Conservation (phyloP, 2,888 invertebrate species). For the Heterodera filipjevi region DNA sequence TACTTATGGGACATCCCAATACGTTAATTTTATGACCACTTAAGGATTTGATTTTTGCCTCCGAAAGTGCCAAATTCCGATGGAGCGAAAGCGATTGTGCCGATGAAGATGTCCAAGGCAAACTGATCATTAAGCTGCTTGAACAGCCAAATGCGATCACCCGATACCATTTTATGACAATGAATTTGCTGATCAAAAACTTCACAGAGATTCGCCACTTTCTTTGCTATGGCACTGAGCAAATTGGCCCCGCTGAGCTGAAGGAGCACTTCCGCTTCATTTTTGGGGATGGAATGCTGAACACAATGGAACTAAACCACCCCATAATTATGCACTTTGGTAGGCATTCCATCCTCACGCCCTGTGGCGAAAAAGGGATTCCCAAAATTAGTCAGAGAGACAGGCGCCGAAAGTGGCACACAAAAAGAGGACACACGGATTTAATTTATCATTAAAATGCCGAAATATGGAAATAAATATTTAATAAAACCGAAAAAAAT, state of each 20-base stretch:
- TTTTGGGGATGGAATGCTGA: not conserved
- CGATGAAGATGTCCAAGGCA: not conserved
- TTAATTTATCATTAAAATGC: too few species aligned
- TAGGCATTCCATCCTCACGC: not conserved
- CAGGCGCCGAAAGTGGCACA: too few species aligned
- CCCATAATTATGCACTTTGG: not conserved
- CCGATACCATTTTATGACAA: not conserved
- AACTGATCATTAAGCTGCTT: not conserved
- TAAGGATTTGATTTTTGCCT: not conserved
- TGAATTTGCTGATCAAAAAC: not conserved
- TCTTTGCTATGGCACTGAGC: not conserved
- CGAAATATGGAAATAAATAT: not conserved
- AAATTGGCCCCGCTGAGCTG: not conserved
- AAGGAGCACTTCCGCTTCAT: not conserved
- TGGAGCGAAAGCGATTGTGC: conserved; percentile 1
- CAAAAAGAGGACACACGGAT: too few species aligned
- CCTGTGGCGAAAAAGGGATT: not conserved
- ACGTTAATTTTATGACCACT: not conserved
- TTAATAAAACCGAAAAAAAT: too few species aligned
- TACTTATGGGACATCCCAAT: too few species aligned
- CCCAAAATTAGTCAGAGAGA: too few species aligned
- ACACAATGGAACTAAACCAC: not conserved
- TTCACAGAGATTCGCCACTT: not conserved
- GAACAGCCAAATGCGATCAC: not conserved
- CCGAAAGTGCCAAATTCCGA: not conserved